These are phyloP conservation scores for Grammatotria lemairii DNA, from an alignment of 2,113 vertebrate genomes.

Conservation along the genomic window DNA sequence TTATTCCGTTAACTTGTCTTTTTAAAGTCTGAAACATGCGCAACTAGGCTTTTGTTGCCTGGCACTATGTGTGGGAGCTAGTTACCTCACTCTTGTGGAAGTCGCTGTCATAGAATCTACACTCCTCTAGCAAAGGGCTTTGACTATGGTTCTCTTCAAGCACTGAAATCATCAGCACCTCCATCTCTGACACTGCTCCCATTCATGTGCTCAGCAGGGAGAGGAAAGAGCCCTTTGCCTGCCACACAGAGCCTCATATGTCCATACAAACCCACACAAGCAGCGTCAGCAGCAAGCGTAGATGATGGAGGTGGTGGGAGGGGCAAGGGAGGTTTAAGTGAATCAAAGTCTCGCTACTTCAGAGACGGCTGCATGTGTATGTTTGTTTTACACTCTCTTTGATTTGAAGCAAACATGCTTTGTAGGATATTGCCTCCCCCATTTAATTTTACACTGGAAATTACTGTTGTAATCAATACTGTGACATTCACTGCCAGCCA, in stretches of 20 bases:
- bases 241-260: constrained; percentile 46
- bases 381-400: background rate
- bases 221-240: constrained; percentile 49
- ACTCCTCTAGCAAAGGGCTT: constrained; percentile 60
- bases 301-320: constrained; percentile 1
- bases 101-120: constrained; percentile 64
- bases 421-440: background rate
- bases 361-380: background rate
- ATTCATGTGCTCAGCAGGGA: constrained; percentile 61
- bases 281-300: constrained; percentile 50
- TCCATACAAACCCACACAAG: constrained; percentile 53
- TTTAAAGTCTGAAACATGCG: background rate
- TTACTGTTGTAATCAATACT: background rate
- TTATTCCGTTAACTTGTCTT: background rate
- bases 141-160: constrained; percentile 57
- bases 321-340: constrained; percentile 52
- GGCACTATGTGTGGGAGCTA: background rate
- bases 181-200: constrained; percentile 59
- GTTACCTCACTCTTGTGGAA: constrained; percentile 72
- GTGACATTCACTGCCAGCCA: background rate
- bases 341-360: constrained; percentile 59
- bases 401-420: background rate
- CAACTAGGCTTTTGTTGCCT: constrained; percentile 5
- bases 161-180: constrained; percentile 70
- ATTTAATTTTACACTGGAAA: background rate